Evolutionary conservation across 2,888 invertebrate species (phyloP).

Genomic region (Diaperis boleti): DNA sequence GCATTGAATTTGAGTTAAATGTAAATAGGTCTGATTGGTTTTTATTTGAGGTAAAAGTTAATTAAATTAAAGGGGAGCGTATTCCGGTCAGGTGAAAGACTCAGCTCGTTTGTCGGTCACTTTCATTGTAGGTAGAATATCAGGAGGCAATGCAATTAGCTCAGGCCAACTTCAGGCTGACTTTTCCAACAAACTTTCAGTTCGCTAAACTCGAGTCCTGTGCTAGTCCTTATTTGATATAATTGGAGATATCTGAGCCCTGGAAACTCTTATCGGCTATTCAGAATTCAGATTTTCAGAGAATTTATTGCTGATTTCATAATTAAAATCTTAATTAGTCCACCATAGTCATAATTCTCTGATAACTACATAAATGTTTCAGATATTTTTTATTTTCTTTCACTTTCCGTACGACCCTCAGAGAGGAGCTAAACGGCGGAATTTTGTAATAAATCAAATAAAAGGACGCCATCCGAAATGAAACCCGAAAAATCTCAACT

Average conservation of each 20-base stretch:
- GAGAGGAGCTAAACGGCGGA: constrained; percentile 18
- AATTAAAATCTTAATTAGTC: constrained; percentile 51
- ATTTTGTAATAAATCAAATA: constrained; percentile 29
- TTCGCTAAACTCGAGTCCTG: constrained; percentile 44
- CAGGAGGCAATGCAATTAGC: constrained; percentile 54
- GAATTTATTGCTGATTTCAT: constrained; percentile 56
- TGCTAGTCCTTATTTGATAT: constrained; percentile 53
- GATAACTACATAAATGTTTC: constrained; percentile 34
- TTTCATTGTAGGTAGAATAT: constrained; percentile 54
- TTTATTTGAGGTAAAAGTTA: constrained; percentile 38
- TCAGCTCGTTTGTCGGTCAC: constrained; percentile 54
- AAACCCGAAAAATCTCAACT: constrained; percentile 23
- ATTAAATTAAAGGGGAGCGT: constrained; percentile 47
- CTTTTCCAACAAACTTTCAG: constrained; percentile 50
- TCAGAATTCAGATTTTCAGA: constrained; percentile 49
- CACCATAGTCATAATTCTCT: constrained; percentile 29
- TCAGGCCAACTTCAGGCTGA: constrained; percentile 47
- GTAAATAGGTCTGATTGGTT: constrained; percentile 38
- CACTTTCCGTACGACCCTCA: neutral
- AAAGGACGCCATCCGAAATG: constrained; percentile 24
- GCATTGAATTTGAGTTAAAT: constrained; percentile 27
- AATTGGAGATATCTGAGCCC: constrained; percentile 53
- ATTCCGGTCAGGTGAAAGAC: constrained; percentile 53
- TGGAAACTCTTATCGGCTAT: constrained; percentile 51
- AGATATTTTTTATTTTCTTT: constrained; percentile 15